Percentiles rank a stretch among this genome's conserved stretches.
These are phyloP conservation scores for Trachelipus rathkii DNA, from an alignment of 1,140 invertebrate genomes.

Conservation along the genomic window DNA sequence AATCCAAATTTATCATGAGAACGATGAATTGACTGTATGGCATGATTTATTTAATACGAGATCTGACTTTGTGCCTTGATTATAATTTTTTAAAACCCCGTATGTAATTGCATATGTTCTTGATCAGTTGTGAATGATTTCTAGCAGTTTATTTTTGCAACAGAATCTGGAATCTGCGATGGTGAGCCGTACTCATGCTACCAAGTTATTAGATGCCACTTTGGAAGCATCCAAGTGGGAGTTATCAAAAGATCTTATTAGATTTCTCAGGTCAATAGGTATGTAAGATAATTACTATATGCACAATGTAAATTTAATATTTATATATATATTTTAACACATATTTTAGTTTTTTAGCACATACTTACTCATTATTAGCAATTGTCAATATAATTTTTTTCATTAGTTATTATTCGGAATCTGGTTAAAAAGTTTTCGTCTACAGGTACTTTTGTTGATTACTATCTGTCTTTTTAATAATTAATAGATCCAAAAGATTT, in stretches of 20 bases:
- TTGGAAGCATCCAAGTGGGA: conserved; percentile 88
- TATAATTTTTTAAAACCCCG: too few relatives aligned
- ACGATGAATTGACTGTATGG: too few relatives aligned
- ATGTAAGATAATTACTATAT: conserved; percentile 30
- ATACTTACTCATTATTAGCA: not conserved
- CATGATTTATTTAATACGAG: too few relatives aligned
- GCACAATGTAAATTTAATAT: not conserved
- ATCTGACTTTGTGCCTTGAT: too few relatives aligned
- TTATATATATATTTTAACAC: not conserved
- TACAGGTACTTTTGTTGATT: too few relatives aligned
- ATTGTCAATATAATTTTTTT: not conserved
- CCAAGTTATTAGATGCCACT: conserved; percentile 88
- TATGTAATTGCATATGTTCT: too few relatives aligned
- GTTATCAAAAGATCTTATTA: conserved; percentile 85
- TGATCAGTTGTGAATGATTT: too few relatives aligned
- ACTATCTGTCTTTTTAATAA: too few relatives aligned
- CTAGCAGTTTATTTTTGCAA: not conserved
- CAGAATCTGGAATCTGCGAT: conserved; percentile 82
- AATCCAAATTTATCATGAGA: too few relatives aligned
- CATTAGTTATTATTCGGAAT: too few relatives aligned
- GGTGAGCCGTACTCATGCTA: conserved; percentile 87
- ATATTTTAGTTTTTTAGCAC: not conserved
- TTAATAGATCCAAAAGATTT: conserved; percentile 40
- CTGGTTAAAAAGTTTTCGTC: too few relatives aligned
- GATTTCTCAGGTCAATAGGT: conserved; percentile 91